Conservation (phyloP, 2,888 invertebrate species). For the Sepioteuthis lessoniana region DNA sequence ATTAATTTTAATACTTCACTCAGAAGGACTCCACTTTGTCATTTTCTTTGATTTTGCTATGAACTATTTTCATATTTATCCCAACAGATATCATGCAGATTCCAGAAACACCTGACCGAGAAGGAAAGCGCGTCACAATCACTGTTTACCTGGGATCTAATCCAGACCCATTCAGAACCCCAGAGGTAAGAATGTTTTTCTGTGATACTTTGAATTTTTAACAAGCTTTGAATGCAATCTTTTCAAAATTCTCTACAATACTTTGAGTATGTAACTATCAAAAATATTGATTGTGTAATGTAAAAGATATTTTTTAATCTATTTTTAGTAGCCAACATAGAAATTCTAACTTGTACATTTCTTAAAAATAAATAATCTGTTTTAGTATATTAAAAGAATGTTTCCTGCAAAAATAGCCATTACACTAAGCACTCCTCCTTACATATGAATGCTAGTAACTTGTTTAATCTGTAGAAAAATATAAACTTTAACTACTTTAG, state of each 20-base stretch:
- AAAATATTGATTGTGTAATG: not conserved
- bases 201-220: not conserved
- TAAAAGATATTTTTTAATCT: not conserved
- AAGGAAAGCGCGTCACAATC: constrained; percentile 87
- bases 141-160: constrained; percentile 86
- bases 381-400: not conserved
- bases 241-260: not conserved
- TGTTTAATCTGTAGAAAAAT: not conserved
- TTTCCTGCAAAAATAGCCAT: no score
- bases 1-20: not conserved
- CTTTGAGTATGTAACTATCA: not conserved
- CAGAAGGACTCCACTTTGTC: not conserved
- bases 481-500: not conserved
- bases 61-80: constrained; percentile 45
- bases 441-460: not conserved
- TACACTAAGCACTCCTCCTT: no score
- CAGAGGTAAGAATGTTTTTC: constrained; percentile 54
- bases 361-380: not conserved
- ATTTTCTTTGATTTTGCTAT: not conserved
- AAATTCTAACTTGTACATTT: not conserved
- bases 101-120: constrained; percentile 72
- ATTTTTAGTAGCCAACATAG: not conserved
- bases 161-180: constrained; percentile 66
- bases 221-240: not conserved
- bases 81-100: constrained; percentile 68